A percentile compares a stretch with the other conserved stretches of the same genome.
Conservation (phyloP, 2,113 vertebrate genomes). For the Dunckerocampus dactyliophorus region DNA sequence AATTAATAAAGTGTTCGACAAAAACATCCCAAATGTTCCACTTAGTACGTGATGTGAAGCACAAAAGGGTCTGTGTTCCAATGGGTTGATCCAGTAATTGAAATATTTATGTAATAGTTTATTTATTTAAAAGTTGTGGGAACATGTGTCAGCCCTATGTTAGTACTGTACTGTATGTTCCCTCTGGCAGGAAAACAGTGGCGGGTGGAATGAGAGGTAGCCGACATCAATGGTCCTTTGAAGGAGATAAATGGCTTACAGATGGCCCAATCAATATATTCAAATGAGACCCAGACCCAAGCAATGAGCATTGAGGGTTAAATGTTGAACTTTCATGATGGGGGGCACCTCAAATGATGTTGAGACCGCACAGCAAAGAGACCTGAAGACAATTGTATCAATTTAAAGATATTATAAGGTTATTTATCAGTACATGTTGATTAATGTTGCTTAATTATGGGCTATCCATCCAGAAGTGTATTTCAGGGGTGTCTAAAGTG, state of each 20-base stretch:
- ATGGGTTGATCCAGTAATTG: conserved; percentile 29
- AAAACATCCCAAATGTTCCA: conserved; percentile 2
- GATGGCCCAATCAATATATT: conserved; percentile 81
- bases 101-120: conserved; percentile 28
- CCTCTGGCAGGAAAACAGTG: conserved; percentile 57
- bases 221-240: conserved; percentile 74
- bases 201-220: conserved; percentile 65
- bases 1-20: too few species aligned
- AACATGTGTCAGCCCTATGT: conserved; percentile 12
- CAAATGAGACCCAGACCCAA: conserved; percentile 73
- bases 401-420: background rate
- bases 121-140: conserved; percentile 11
- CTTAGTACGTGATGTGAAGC: conserved; percentile 15
- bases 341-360: conserved; percentile 43
- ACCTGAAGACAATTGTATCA: background rate
- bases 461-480: background rate
- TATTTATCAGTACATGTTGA: background rate
- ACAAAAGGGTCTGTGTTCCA: conserved; percentile 27
- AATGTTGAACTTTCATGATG: background rate
- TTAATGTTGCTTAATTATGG: background rate
- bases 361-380: conserved; percentile 28
- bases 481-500: too few species aligned
- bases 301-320: conserved; percentile 48
- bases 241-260: conserved; percentile 81
- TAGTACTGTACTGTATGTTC: conserved; percentile 45